Evolutionary conservation across 1,140 invertebrate genomes (phyloP).

Genomic region (Leptopilina boulardi): DNA sequence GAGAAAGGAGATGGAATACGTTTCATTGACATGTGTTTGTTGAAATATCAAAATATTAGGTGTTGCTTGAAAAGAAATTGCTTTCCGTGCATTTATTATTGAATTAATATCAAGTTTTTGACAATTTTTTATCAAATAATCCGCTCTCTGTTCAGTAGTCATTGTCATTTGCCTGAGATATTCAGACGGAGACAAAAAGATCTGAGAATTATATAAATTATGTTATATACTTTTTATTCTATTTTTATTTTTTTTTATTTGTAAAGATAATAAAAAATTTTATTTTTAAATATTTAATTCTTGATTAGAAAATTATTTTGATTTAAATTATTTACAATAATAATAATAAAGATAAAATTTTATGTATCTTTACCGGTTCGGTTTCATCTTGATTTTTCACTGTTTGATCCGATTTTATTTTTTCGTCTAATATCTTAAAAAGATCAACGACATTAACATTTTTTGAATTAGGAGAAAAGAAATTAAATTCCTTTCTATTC

Average conservation of each 20-base stretch:
- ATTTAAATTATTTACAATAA: no score
- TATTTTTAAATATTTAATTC: no score
- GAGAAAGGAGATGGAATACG: conserved; percentile 60
- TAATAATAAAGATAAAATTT: no score
- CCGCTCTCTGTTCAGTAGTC: conserved; percentile 56
- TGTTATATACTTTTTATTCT: neutral
- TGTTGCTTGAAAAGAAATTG: conserved; percentile 57
- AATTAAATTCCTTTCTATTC: neutral
- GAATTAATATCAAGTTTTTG: neutral
- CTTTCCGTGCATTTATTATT: neutral
- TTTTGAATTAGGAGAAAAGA: conserved; percentile 31
- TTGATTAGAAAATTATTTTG: no score
- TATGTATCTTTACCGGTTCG: no score
- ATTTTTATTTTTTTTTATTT: neutral
- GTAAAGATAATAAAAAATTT: no score
- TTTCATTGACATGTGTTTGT: conserved; percentile 65
- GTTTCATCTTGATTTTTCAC: no score
- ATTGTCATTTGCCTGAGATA: conserved; percentile 59
- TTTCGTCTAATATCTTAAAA: neutral
- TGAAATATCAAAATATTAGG: conserved; percentile 73
- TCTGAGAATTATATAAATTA: conserved; percentile 39
- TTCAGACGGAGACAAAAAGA: conserved; percentile 55
- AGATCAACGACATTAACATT: conserved; percentile 35
- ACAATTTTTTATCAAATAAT: conserved; percentile 45
- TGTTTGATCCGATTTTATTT: neutral